Percentiles rank a stretch among this genome's conserved stretches.
These are phyloP conservation scores for Myripristis murdjan DNA, from an alignment of 2,797 vertebrate genomes.

Conservation along the genomic window DNA sequence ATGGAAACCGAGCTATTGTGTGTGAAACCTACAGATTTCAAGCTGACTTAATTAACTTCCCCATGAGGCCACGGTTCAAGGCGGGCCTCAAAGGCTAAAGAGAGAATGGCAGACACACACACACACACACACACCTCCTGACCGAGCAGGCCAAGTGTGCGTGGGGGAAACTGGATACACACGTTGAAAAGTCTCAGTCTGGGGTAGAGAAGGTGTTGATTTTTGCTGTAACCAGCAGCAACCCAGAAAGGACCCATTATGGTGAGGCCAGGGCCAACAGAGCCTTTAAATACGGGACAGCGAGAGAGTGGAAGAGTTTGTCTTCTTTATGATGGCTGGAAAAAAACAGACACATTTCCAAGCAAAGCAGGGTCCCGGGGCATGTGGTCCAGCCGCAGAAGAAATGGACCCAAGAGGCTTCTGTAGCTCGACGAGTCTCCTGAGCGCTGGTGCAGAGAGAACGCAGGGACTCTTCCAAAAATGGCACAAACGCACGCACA, in stretches of 20 bases:
- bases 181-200: conserved; percentile 70
- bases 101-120: too few species aligned
- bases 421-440: conserved; percentile 55
- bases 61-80: not conserved
- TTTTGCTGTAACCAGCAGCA: conserved; percentile 78
- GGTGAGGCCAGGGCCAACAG: conserved; percentile 65
- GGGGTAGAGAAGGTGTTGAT: conserved; percentile 73
- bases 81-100: conserved; percentile 6
- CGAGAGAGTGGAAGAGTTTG: conserved; percentile 72
- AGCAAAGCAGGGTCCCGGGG: conserved; percentile 73
- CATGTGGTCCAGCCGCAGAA: conserved; percentile 67
- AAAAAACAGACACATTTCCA: conserved; percentile 74
- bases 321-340: conserved; percentile 76
- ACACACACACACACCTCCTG: conserved; percentile 51
- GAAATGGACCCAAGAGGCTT: conserved; percentile 76
- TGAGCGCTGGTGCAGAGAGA: conserved; percentile 71
- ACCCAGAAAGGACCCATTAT: conserved; percentile 56
- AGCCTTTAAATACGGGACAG: conserved; percentile 71
- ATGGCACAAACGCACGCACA: conserved; percentile 58
- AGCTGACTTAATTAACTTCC: not conserved
- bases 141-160: conserved; percentile 36
- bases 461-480: conserved; percentile 77
- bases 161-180: conserved; percentile 66
- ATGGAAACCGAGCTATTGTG: not conserved
- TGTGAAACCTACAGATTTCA: conserved; percentile 12